These are phyloP conservation scores for Whitmania pigra DNA, from an alignment of 1,140 invertebrate genomes.

Conservation along the genomic window DNA sequence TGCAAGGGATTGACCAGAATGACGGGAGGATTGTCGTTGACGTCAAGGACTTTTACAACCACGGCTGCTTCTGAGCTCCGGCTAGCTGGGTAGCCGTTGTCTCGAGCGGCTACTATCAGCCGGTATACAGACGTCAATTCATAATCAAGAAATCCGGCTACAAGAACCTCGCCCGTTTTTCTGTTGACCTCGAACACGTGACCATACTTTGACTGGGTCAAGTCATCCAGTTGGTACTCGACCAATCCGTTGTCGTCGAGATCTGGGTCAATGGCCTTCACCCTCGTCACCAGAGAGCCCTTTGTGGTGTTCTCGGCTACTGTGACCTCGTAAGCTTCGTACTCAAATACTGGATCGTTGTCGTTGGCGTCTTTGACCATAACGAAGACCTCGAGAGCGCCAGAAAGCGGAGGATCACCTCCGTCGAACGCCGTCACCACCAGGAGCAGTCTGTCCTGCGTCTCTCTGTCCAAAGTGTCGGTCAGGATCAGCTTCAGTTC, in stretches of 20 bases:
- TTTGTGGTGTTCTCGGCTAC: slow-evolving; percentile 9
- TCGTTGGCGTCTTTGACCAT: slow-evolving; percentile 18
- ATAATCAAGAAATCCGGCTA: slow-evolving; percentile 15
- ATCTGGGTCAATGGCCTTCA: slow-evolving; percentile 13
- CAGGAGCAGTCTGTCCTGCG: slow-evolving; percentile 60
- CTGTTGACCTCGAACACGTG: slow-evolving; percentile 18
- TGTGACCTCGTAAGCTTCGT: slow-evolving; percentile 12
- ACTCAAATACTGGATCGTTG: slow-evolving; percentile 15
- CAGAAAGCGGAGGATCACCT: not conserved
- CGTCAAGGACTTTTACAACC: slow-evolving; percentile 17
- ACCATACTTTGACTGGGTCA: slow-evolving; percentile 3
- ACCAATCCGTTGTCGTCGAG: slow-evolving; percentile 17
- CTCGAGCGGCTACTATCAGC: slow-evolving; percentile 14
- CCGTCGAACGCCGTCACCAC: slow-evolving; percentile 49
- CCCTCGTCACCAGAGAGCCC: slow-evolving; percentile 55
- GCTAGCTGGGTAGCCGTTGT: slow-evolving; percentile 10
- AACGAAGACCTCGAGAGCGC: slow-evolving; percentile 3
- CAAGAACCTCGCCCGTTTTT: slow-evolving; percentile 11
- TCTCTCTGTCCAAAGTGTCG: slow-evolving; percentile 66
- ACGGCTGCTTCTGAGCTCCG: slow-evolving; percentile 14
- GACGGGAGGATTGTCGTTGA: slow-evolving; percentile 23
- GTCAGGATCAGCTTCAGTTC: slow-evolving; percentile 35
- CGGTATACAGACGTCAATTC: slow-evolving; percentile 14
- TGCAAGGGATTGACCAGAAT: slow-evolving; percentile 17
- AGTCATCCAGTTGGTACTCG: slow-evolving; percentile 11